A percentile compares a stretch with the other conserved stretches of the same genome.
phyloP scores from a whole-genome alignment of 2,797 vertebrate species.

The Siniperca obscura region DNA sequence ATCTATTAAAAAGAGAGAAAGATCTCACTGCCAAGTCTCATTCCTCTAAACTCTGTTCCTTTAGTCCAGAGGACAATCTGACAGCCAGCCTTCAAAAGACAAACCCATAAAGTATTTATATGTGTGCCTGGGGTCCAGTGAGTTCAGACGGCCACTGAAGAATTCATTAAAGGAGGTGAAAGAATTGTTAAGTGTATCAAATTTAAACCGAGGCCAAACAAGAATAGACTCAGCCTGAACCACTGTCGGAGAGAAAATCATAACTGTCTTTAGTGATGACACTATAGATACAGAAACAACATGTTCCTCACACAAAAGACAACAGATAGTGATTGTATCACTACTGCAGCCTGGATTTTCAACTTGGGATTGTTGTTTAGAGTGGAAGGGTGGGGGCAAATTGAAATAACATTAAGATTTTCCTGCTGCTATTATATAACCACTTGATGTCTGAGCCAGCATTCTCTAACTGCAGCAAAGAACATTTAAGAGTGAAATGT shows the following conservation, averaged over 20 bases:
- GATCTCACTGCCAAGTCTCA: conserved; percentile 69
- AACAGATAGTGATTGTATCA: conserved; percentile 64
- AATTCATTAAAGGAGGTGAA: conserved; percentile 86
- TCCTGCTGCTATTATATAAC: conserved; percentile 1
- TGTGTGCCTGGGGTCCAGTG: conserved; percentile 80
- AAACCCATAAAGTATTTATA: conserved; percentile 86
- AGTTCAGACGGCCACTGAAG: conserved; percentile 85
- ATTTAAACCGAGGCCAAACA: conserved; percentile 81
- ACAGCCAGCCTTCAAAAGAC: conserved; percentile 86
- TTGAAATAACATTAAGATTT: conserved; percentile 10
- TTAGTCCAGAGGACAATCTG: conserved; percentile 83
- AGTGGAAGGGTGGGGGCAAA: not conserved
- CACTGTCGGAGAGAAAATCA: conserved; percentile 64
- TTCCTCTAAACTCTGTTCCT: conserved; percentile 76
- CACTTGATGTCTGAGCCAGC: not conserved
- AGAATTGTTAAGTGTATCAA: conserved; percentile 82
- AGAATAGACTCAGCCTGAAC: conserved; percentile 65
- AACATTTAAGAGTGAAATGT: not conserved
- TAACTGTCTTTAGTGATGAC: conserved; percentile 76
- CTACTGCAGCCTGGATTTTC: conserved; percentile 25
- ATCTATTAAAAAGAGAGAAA: conserved; percentile 57
- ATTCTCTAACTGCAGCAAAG: not conserved
- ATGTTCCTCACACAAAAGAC: conserved; percentile 57
- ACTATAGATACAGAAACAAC: conserved; percentile 73
- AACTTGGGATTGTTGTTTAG: conserved; percentile 49